Evolutionary conservation across 2,113 vertebrate genomes (phyloP).

Genomic region (Trichechus manatus): DNA sequence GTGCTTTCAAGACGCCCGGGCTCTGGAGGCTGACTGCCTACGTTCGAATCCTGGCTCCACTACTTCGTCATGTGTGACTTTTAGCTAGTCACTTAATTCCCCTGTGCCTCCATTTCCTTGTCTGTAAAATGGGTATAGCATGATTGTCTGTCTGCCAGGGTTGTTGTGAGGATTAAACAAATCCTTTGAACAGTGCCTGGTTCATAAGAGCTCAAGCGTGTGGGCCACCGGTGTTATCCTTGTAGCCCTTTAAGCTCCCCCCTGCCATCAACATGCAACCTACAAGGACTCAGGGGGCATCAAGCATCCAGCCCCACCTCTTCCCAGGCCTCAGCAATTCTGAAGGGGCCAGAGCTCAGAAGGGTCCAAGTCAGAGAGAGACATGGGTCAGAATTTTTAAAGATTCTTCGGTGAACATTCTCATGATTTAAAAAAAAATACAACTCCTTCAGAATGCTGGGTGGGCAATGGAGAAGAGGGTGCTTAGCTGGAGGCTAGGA

Average conservation of each 20-base stretch:
- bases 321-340: background rate
- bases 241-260: background rate
- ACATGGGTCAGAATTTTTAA: slow-evolving; percentile 31
- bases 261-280: background rate
- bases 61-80: background rate
- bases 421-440: background rate
- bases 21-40: background rate
- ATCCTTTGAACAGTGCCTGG: background rate
- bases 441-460: background rate
- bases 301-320: too few relatives aligned
- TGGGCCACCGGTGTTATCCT: background rate
- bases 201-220: background rate
- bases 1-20: background rate
- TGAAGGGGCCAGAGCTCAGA: background rate
- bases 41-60: background rate
- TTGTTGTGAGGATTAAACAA: background rate
- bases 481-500: background rate
- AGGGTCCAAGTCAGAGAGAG: background rate
- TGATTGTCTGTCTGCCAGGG: background rate
- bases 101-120: too few relatives aligned
- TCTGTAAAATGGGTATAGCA: background rate
- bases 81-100: background rate
- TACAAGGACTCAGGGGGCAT: background rate
- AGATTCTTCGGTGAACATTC: background rate
- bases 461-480: background rate